Evolutionary conservation across 2,888 invertebrate species (phyloP).

Genomic region (Tipula vernalis): DNA sequence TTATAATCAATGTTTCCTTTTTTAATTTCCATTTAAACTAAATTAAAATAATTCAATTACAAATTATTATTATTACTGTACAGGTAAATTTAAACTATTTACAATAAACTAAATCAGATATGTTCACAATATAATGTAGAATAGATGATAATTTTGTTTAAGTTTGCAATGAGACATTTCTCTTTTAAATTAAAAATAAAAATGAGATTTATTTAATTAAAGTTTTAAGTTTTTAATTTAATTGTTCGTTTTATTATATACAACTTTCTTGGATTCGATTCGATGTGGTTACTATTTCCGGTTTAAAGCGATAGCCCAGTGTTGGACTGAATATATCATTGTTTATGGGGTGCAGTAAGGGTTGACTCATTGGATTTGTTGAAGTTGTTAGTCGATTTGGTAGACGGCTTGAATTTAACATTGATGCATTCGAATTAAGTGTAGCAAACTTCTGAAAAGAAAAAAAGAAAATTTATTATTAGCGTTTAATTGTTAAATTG

Average conservation of each 20-base stretch:
- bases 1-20: background rate
- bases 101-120: background rate
- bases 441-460: constrained; percentile 65
- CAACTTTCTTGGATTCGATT: constrained; percentile 84
- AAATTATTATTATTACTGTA: background rate
- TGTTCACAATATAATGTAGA: background rate
- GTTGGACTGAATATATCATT: constrained; percentile 36
- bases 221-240: constrained; percentile 9
- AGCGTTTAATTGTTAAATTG: no score
- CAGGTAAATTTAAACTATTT: background rate
- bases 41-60: background rate
- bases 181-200: background rate
- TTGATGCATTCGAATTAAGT: constrained; percentile 32
- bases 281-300: constrained; percentile 76
- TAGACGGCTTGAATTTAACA: background rate
- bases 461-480: background rate
- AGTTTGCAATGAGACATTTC: background rate
- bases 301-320: constrained; percentile 65
- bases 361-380: constrained; percentile 29
- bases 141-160: background rate
- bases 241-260: constrained; percentile 48
- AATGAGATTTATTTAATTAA: background rate
- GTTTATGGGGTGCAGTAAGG: constrained; percentile 36
- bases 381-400: background rate
- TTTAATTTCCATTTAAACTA: background rate